Evolutionary conservation across 2,888 invertebrate genomes (phyloP).

Genomic region (Syritta pipiens): DNA sequence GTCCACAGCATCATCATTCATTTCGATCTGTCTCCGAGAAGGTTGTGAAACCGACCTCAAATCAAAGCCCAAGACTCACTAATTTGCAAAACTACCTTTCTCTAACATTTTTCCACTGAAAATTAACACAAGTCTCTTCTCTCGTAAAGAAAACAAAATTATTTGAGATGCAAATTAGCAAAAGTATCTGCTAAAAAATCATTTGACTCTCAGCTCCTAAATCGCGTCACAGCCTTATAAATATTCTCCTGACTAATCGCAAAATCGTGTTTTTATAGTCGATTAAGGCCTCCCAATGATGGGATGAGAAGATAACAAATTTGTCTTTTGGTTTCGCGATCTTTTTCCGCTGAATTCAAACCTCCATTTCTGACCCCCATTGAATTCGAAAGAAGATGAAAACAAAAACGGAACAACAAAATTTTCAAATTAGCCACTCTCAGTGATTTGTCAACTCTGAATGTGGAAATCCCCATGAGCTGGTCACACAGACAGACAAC

Average conservation of each 20-base stretch:
- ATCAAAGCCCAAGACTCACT: too few relatives aligned
- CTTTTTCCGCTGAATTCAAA: too few relatives aligned
- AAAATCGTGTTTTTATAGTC: constrained; percentile 32
- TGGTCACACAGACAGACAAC: background rate
- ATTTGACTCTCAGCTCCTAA: background rate
- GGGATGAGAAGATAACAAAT: background rate
- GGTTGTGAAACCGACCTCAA: too few relatives aligned
- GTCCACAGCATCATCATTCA: too few relatives aligned
- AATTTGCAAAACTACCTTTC: too few relatives aligned
- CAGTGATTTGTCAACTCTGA: constrained; percentile 33
- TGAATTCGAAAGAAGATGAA: too few relatives aligned
- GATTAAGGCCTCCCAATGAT: constrained; percentile 21
- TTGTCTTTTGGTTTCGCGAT: background rate
- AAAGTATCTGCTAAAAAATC: background rate
- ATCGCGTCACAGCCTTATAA: constrained; percentile 35
- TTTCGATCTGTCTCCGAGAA: too few relatives aligned
- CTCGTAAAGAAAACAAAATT: too few relatives aligned
- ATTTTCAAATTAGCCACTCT: constrained; percentile 23
- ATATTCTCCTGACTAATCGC: constrained; percentile 35
- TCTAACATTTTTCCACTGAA: too few relatives aligned
- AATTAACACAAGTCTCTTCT: too few relatives aligned
- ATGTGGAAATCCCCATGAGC: constrained; percentile 49
- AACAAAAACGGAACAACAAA: too few relatives aligned
- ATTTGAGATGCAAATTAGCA: constrained; percentile 35
- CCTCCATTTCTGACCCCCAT: too few relatives aligned